Percentiles rank a stretch among this genome's conserved stretches.
phyloP scores from a whole-genome alignment of 2,888 invertebrate genomes.

The Ernsta delagoae region DNA sequence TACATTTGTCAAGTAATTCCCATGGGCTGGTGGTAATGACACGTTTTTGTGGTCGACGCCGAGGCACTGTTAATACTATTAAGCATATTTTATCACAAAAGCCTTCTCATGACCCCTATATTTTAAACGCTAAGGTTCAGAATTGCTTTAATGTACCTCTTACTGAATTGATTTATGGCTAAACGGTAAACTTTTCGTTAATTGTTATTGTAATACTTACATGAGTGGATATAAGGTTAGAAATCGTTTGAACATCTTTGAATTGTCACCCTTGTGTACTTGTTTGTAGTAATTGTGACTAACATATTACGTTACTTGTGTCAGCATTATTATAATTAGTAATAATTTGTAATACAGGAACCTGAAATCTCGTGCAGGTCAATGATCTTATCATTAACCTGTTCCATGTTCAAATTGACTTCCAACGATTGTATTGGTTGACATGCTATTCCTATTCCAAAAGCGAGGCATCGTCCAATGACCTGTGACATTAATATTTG shows the following conservation, averaged over 20 bases:
- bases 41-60: slow-evolving; percentile 31
- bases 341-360: neutral
- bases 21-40: slow-evolving; percentile 32
- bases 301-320: slow-evolving; percentile 18
- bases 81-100: slow-evolving; percentile 11
- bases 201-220: neutral
- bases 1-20: slow-evolving; percentile 30
- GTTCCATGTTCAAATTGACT: neutral
- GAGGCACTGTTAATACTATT: slow-evolving; percentile 21
- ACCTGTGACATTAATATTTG: too few species aligned
- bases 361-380: slow-evolving; percentile 2
- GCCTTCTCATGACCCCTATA: neutral
- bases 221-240: neutral
- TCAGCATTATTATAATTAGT: slow-evolving; percentile 19
- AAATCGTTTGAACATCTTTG: neutral
- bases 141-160: neutral
- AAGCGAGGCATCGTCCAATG: too few species aligned
- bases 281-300: slow-evolving; percentile 20
- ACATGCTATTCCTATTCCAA: neutral
- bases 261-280: neutral
- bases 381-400: neutral
- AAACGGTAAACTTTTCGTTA: neutral
- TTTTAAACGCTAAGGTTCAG: slow-evolving; percentile 5
- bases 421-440: neutral
- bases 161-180: neutral